These are phyloP conservation scores for Operophtera brumata DNA, from an alignment of 2,888 invertebrate species.

Conservation along the genomic window DNA sequence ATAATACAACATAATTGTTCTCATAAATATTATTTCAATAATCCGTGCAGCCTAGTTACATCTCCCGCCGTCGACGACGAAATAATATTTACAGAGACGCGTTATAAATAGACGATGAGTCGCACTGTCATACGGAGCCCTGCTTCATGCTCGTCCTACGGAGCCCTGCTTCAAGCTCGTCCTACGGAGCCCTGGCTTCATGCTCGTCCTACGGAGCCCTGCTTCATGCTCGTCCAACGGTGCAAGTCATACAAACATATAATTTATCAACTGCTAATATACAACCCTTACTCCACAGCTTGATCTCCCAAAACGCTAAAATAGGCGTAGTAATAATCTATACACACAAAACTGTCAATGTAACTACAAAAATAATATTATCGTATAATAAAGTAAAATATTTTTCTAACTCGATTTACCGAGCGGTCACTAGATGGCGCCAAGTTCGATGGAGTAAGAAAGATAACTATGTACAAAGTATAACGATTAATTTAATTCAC, in stretches of 20 bases:
- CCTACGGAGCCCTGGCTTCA: constrained; percentile 33
- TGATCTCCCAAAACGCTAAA: constrained; percentile 39
- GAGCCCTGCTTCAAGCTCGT: constrained; percentile 8
- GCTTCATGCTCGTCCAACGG: constrained; percentile 31
- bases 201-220: not conserved
- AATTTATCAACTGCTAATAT: constrained; percentile 48
- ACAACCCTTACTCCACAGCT: constrained; percentile 53
- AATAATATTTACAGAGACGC: constrained; percentile 77
- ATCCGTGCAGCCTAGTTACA: constrained; percentile 59
- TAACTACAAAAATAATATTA: constrained; percentile 55
- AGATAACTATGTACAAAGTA: constrained; percentile 45
- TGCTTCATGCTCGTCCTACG: not conserved
- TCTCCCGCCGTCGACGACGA: constrained; percentile 47
- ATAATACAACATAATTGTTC: constrained; percentile 52
- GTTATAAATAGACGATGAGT: constrained; percentile 46
- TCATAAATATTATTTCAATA: constrained; percentile 78
- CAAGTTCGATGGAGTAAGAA: constrained; percentile 53
- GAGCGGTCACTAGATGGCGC: constrained; percentile 26
- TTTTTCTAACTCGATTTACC: constrained; percentile 40
- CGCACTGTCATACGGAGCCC: constrained; percentile 39
- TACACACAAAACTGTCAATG: constrained; percentile 50
- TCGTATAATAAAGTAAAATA: constrained; percentile 52
- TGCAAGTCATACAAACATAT: constrained; percentile 45
- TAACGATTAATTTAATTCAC: constrained; percentile 37
- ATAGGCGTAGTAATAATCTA: constrained; percentile 41